A percentile compares a stretch with the other conserved stretches of the same genome.
Conservation (phyloP, 2,888 invertebrate species). For the Oasisia sp. region DNA sequence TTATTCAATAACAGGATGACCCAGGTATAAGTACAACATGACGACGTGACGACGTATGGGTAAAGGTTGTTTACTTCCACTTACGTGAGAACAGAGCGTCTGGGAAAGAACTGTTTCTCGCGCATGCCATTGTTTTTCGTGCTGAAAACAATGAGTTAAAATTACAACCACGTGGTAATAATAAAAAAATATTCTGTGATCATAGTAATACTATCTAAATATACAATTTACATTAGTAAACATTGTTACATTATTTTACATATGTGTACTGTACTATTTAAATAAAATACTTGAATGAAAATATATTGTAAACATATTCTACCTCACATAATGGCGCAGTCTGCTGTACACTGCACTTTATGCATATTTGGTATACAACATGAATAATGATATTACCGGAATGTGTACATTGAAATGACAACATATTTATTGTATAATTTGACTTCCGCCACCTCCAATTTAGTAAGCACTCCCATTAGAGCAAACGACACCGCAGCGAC, state of each 20-base stretch:
- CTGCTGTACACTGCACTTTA: no score
- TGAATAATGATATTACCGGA: no score
- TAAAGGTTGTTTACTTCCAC: slow-evolving; percentile 33
- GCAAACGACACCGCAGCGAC: background rate
- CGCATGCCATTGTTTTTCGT: slow-evolving; percentile 63
- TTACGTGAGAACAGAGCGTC: slow-evolving; percentile 82
- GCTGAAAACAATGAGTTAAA: slow-evolving; percentile 43
- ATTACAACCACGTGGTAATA: background rate
- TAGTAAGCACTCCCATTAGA: background rate
- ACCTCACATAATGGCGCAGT: no score
- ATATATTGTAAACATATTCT: no score
- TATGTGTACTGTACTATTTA: no score
- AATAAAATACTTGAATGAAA: no score
- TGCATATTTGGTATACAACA: no score
- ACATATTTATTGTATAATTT: background rate
- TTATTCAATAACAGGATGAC: no score
- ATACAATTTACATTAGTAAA: no score
- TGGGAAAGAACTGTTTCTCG: slow-evolving; percentile 76
- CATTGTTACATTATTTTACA: no score
- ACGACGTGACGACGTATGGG: background rate
- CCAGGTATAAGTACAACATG: background rate
- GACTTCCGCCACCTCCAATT: background rate
- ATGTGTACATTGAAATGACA: background rate
- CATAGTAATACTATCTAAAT: no score
- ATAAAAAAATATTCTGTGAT: no score